Evolutionary conservation across 2,113 vertebrate genomes (phyloP), one percentile per base, ranked within the genome.

Genomic region (Hyla sarda): DNA sequence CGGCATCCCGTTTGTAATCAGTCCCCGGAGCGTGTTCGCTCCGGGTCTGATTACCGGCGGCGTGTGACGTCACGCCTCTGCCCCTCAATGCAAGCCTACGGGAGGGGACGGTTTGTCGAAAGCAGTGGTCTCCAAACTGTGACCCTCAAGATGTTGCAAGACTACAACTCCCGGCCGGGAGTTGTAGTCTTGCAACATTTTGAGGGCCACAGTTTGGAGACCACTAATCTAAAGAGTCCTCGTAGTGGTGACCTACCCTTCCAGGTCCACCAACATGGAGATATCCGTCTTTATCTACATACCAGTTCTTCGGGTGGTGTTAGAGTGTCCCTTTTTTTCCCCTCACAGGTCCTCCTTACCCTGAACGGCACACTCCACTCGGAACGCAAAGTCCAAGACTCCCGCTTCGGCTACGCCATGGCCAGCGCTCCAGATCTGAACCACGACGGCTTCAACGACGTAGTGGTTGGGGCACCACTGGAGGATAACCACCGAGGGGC

Each of bases 401-500:
- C 97, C 19, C 92, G 97, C 0, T 98, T 99, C 56, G 98, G 98
- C 58, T 98, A 96, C 23, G 93, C 96, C 2, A 82, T 99, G 94
- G 92, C 94, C 0, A 91, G 94, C 0, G 91, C 95, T 76, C 94
- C 96, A 0, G 96, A 99, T 65, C 93, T 99, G 58, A 97, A 99
- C 91, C 96, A 99, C 1, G 97, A 99, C 0, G 93, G 95, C 47
- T 93, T 94, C 69, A 90, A 89, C 0, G 98, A 99, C 34, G 93
- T 93, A 73, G 90, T 96, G 80, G 96, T 98, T 75, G 98, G 98
- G 0, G 97, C 98, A 0, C 98, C 98, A 0, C 91, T 99, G 82
- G 98, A 99, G 91, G 98, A 99, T 0, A 95, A 93, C 2, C 97
- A 99, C 91, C 93, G 86, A 0, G 98, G 98, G 0, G 97, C 97